These are phyloP conservation scores for Volucella inflata DNA, from an alignment of 2,888 invertebrate genomes.

Conservation along the genomic window DNA sequence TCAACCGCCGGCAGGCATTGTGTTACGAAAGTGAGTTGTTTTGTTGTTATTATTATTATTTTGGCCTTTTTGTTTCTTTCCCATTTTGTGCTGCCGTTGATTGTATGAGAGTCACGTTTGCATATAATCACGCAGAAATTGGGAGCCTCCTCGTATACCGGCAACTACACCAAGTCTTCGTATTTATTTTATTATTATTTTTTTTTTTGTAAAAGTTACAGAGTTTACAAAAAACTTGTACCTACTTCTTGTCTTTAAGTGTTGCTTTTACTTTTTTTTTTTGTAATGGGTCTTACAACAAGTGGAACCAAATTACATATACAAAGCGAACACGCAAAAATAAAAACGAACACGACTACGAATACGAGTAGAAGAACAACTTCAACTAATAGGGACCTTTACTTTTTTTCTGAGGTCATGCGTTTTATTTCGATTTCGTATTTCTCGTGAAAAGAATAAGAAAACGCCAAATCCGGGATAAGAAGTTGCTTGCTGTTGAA, in stretches of 20 bases:
- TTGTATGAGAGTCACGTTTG: conserved; percentile 63
- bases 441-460: conserved; percentile 52
- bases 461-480: conserved; percentile 68
- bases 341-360: conserved; percentile 5
- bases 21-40: conserved; percentile 52
- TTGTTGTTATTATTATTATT: not conserved
- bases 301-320: conserved; percentile 53
- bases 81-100: not conserved
- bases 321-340: conserved; percentile 44
- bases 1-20: conserved; percentile 56
- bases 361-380: conserved; percentile 32
- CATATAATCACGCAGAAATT: conserved; percentile 65
- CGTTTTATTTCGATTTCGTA: conserved; percentile 24
- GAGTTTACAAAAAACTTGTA: conserved; percentile 63
- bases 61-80: not conserved
- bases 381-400: conserved; percentile 34
- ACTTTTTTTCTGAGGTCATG: conserved; percentile 28
- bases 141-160: conserved; percentile 10
- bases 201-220: too few relatives aligned
- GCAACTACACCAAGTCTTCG: conserved; percentile 53
- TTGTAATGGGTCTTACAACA: conserved; percentile 32
- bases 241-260: conserved; percentile 57
- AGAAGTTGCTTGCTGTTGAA: conserved; percentile 29
- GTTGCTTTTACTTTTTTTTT: not conserved
- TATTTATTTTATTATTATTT: conserved; percentile 68